Evolutionary conservation across 2,113 vertebrate species (phyloP).

Genomic region (Stigmatopora argus): DNA sequence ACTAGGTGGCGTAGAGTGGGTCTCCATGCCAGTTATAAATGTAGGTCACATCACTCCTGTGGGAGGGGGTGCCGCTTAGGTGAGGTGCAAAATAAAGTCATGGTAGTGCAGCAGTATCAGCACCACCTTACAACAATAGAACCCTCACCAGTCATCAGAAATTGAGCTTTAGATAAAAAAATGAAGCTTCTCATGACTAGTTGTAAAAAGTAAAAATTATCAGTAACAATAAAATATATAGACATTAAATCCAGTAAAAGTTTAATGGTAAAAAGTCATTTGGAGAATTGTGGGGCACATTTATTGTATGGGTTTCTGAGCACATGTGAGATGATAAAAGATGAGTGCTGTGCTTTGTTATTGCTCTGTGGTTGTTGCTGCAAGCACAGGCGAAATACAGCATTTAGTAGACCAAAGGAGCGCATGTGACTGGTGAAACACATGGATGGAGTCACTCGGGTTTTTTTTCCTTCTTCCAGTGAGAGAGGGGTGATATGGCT

Average conservation of each 20-base stretch:
- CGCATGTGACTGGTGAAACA: constrained; percentile 68
- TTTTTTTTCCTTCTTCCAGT: constrained; percentile 23
- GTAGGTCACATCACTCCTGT: constrained; percentile 68
- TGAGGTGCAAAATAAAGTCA: constrained; percentile 21
- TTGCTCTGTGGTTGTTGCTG: constrained; percentile 50
- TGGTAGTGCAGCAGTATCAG: constrained; percentile 36
- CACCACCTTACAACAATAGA: constrained; percentile 49
- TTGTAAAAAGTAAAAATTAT: neutral
- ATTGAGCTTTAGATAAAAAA: neutral
- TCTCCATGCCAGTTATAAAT: constrained; percentile 61
- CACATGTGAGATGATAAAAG: constrained; percentile 40
- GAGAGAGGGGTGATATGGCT: constrained; percentile 32
- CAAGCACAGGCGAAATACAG: constrained; percentile 53
- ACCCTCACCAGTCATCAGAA: constrained; percentile 31
- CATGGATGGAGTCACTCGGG: constrained; percentile 59
- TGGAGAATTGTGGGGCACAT: neutral
- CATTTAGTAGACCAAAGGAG: constrained; percentile 59
- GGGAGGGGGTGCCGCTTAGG: constrained; percentile 21
- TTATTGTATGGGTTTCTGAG: constrained; percentile 31
- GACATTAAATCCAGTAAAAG: neutral
- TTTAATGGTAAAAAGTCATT: neutral
- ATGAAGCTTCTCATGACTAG: neutral
- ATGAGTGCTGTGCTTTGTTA: constrained; percentile 49
- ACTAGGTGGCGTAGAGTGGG: constrained; percentile 48
- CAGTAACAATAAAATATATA: neutral